Evolutionary conservation across 2,797 vertebrate species (phyloP), one percentile per base, ranked within the genome.

Genomic region (Fistularia tabacaria): DNA sequence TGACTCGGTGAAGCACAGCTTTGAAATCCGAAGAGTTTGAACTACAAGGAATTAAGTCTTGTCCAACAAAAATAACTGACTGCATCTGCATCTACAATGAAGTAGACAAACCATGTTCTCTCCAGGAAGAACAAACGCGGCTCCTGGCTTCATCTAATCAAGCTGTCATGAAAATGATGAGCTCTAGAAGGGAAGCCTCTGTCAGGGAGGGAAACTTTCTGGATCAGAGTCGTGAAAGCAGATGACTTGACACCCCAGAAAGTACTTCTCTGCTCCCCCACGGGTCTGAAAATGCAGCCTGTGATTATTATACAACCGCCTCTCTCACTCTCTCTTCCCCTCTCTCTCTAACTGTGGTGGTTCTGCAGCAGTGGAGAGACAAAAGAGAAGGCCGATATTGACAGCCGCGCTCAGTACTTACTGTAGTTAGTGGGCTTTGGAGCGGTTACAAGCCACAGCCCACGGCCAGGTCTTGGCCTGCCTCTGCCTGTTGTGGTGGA

Each of bases 401-500:
- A 88, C 36, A 15, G 25, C 60, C 48, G 8, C 46, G 62, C 57
- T 3, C 63, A 51, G 63, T 54, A 41, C 76, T 79, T 87, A n/a
- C n/a, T n/a, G n/a, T n/a, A 71, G 59, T 86, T 86, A 75, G 64
- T 64, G 13, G 62, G 66, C 70, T 54, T 40, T 69, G 75, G 64
- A 79, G 73, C 63, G 62, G 69, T 80, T 79, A 72, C 77, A 78
- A 73, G 73, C 59, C 0, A 53, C 9, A 62, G 51, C 74, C 79
- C 55, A 75, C 59, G 65, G 76, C 62, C 67, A 41, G 71, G 74
- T 59, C 66, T 57, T 14, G 0, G 63, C 67, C 75, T 74, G 77
- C 79, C 71, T 77, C 50, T 85, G 84, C 85, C 82, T 84, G 75
- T 59, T 76, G 73, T 82, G 73, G 47, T 79, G 78, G 79, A 70